Evolutionary conservation across 2,888 invertebrate genomes (phyloP).

Genomic region (Muschampia staudingeri): DNA sequence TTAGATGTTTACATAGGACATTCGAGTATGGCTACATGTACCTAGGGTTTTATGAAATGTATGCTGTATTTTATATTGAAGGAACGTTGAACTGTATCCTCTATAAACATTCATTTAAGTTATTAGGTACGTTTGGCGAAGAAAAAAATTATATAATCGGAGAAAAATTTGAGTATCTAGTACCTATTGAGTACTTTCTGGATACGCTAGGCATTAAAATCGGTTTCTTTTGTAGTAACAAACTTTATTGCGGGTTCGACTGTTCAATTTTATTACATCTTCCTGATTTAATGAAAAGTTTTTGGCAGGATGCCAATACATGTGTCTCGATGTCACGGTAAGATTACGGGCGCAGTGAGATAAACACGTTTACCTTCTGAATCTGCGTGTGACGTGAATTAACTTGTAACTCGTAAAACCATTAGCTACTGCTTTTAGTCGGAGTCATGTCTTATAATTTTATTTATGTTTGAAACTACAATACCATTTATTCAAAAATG

Average conservation of each 20-base stretch:
- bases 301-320: constrained; percentile 83
- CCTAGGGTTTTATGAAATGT: background rate
- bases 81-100: background rate
- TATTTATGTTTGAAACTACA: too few species aligned
- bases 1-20: too few species aligned
- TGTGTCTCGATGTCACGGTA: constrained; percentile 78
- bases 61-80: background rate
- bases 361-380: constrained; percentile 76
- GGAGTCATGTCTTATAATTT: background rate
- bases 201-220: constrained; percentile 18
- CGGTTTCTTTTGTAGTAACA: constrained; percentile 59
- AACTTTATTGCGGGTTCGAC: constrained; percentile 42
- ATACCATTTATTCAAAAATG: too few species aligned
- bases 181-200: background rate
- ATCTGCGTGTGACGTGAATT: constrained; percentile 76
- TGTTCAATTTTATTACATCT: constrained; percentile 47
- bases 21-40: too few species aligned
- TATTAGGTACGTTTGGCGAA: background rate
- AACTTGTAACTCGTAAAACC: constrained; percentile 77
- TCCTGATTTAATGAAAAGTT: constrained; percentile 75
- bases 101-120: background rate
- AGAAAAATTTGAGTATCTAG: background rate
- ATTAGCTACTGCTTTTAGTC: constrained; percentile 71
- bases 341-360: constrained; percentile 79
- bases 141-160: background rate